These are phyloP conservation scores for Buphagus erythrorhynchus DNA, from an alignment of 2,797 vertebrate genomes.

Conservation along the genomic window DNA sequence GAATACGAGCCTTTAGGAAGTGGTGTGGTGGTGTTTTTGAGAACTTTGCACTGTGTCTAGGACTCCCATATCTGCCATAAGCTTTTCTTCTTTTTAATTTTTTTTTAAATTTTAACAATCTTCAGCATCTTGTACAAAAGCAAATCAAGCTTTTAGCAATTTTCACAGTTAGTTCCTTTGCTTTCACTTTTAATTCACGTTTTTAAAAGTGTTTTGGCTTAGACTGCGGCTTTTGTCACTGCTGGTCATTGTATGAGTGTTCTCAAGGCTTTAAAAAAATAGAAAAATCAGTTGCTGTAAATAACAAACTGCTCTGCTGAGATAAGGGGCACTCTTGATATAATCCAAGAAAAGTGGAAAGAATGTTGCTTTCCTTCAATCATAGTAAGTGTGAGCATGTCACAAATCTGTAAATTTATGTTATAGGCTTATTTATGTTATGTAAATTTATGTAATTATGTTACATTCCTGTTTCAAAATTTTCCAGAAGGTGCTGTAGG, in stretches of 20 bases:
- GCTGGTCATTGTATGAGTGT: background rate
- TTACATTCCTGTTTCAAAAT: background rate
- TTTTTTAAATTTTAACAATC: background rate
- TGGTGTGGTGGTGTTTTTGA: background rate
- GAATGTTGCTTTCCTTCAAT: background rate
- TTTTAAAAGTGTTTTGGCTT: background rate
- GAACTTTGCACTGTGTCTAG: background rate
- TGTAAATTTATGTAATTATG: too few relatives aligned
- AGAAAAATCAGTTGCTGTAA: background rate
- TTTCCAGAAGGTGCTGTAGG: background rate
- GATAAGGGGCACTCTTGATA: background rate
- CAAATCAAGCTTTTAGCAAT: background rate
- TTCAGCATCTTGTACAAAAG: background rate
- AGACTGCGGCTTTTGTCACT: background rate
- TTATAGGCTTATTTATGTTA: too few relatives aligned
- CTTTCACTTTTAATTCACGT: background rate
- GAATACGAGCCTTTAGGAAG: background rate
- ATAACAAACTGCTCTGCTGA: background rate
- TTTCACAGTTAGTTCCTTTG: background rate
- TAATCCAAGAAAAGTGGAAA: background rate
- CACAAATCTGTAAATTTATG: background rate
- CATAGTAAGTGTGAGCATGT: background rate
- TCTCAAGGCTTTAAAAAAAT: background rate
- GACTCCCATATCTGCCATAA: background rate
- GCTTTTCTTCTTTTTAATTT: background rate